Percentiles rank a stretch among this genome's conserved stretches.
These are phyloP conservation scores for Zoanthus gigantus DNA, from an alignment of 92 coral and sea anemone genomes.

Conservation along the genomic window DNA sequence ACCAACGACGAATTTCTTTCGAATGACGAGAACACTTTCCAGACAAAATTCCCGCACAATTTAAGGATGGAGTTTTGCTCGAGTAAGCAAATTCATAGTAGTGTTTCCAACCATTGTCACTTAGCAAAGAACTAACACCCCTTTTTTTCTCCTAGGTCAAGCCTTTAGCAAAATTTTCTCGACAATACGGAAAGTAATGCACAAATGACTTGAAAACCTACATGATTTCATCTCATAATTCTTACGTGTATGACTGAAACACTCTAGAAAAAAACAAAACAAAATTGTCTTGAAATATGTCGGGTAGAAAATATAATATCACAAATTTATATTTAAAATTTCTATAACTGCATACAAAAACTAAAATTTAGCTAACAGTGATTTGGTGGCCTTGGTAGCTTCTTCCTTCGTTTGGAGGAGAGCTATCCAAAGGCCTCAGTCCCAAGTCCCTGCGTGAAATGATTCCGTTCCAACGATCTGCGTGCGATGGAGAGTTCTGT, in stretches of 20 bases:
- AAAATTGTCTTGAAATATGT: not conserved
- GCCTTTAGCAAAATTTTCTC: too few relatives aligned
- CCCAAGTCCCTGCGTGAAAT: constrained; percentile 44
- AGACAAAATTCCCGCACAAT: too few relatives aligned
- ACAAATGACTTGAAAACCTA: too few relatives aligned
- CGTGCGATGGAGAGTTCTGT: constrained; percentile 30
- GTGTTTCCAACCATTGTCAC: too few relatives aligned
- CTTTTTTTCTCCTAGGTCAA: too few relatives aligned
- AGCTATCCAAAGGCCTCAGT: constrained; percentile 37
- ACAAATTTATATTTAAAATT: too few relatives aligned
- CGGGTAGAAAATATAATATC: not conserved
- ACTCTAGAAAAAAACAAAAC: not conserved
- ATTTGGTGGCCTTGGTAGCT: constrained; percentile 24
- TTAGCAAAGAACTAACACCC: too few relatives aligned
- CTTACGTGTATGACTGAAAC: not conserved
- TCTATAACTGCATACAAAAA: constrained; percentile 59
- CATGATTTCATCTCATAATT: not conserved
- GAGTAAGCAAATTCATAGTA: too few relatives aligned
- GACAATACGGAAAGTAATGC: too few relatives aligned
- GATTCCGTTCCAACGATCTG: constrained; percentile 42
- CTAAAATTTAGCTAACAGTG: constrained; percentile 69
- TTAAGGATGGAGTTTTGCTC: too few relatives aligned
- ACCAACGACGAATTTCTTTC: too few relatives aligned
- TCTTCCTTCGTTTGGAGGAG: not conserved
- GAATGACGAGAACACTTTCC: too few relatives aligned